A percentile compares a stretch with the other conserved stretches of the same genome.
Evolutionary conservation across 2,797 vertebrate species (phyloP).

Genomic region (Taenioides sp.): DNA sequence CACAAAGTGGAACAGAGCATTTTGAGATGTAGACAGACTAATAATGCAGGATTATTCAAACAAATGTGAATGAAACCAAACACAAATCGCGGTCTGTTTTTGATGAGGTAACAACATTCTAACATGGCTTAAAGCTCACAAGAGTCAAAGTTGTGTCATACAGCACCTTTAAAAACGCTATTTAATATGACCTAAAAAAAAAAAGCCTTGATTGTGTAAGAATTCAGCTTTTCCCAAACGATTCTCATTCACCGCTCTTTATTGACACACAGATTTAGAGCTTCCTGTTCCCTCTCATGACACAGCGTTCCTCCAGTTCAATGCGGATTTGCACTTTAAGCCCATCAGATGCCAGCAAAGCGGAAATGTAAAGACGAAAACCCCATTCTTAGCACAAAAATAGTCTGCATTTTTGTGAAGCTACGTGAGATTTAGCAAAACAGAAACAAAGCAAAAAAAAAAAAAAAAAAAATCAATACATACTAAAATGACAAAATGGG

Average conservation of each 20-base stretch:
- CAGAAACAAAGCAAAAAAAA: slow-evolving; percentile 9
- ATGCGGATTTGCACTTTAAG: slow-evolving; percentile 4
- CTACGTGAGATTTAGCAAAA: slow-evolving; percentile 10
- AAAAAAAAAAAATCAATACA: slow-evolving; percentile 3
- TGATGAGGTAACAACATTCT: too few relatives aligned
- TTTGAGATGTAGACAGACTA: too few relatives aligned
- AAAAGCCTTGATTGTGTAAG: neutral
- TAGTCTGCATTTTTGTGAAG: neutral
- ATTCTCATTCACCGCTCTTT: neutral
- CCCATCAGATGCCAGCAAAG: slow-evolving; percentile 8
- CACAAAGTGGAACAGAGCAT: too few relatives aligned
- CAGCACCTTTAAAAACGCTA: too few relatives aligned
- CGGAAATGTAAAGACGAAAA: slow-evolving; percentile 1
- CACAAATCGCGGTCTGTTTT: too few relatives aligned
- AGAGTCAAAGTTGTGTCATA: too few relatives aligned
- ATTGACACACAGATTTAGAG: neutral
- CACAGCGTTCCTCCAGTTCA: slow-evolving; percentile 1
- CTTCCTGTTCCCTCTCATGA: slow-evolving; percentile 2
- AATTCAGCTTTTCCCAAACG: neutral
- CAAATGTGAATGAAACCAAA: too few relatives aligned
- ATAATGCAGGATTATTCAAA: too few relatives aligned
- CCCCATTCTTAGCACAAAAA: neutral
- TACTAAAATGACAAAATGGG: neutral
- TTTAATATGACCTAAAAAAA: neutral
- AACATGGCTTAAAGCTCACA: too few relatives aligned